These are phyloP conservation scores for Peromyscus maniculatus DNA, from an alignment of 2,113 vertebrate species.

Conservation along the genomic window DNA sequence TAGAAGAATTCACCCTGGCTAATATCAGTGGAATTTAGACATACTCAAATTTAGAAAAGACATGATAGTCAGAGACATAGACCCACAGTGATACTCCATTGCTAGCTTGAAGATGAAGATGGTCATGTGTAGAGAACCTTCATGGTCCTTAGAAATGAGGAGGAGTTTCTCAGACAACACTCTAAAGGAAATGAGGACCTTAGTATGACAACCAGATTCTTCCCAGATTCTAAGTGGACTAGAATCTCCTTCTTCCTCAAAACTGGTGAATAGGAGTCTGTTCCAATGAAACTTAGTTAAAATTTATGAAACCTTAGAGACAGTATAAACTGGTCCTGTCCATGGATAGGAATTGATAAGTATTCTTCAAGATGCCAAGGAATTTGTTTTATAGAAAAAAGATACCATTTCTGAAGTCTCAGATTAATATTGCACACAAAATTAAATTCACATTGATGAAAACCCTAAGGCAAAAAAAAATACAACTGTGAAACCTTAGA, in stretches of 20 bases:
- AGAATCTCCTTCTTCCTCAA: neutral
- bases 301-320: neutral
- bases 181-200: neutral
- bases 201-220: neutral
- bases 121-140: rapidly evolving
- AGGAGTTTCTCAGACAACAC: neutral
- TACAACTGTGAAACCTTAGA: neutral
- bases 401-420: neutral
- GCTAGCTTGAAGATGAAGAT: neutral
- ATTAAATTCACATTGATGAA: neutral
- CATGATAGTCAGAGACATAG: neutral
- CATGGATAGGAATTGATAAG: neutral
- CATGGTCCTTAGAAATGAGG: neutral
- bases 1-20: neutral
- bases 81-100: neutral
- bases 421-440: neutral
- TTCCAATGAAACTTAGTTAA: neutral
- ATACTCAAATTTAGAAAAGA: neutral
- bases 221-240: neutral
- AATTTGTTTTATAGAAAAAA: neutral
- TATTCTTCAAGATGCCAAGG: neutral
- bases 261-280: neutral
- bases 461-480: neutral
- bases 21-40: neutral
- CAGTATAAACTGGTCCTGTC: too few species aligned